Percentiles rank a stretch among this genome's conserved stretches.
Conservation (phyloP, 2,888 invertebrate genomes). For the Habrosyne pyritoides region DNA sequence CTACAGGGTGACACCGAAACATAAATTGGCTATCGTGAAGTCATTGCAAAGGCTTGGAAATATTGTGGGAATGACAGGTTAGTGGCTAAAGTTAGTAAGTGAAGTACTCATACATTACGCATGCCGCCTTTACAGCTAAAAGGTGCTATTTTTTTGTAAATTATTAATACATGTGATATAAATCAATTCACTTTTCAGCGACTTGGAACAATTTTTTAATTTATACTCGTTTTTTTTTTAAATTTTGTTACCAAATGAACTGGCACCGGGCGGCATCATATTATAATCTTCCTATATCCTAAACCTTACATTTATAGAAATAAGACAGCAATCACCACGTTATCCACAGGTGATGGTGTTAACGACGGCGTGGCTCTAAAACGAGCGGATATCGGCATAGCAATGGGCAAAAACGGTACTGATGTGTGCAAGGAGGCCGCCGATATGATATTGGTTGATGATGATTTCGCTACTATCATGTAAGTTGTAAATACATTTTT, state of each 20-base stretch:
- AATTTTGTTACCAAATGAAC: too few species aligned
- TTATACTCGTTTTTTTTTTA: too few species aligned
- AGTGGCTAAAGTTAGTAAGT: conserved; percentile 7
- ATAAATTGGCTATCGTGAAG: conserved; percentile 98
- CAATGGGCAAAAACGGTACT: conserved; percentile 98
- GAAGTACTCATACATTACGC: not conserved
- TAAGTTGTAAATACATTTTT: conserved; percentile 75
- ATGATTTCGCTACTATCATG: conserved; percentile 99
- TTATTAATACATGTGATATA: too few species aligned
- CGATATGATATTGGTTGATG: conserved; percentile 99
- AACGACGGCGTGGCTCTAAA: conserved; percentile 99
- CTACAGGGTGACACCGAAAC: conserved; percentile 98
- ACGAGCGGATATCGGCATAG: conserved; percentile 98
- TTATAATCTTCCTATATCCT: not conserved
- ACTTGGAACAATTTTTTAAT: too few species aligned
- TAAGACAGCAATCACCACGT: not conserved
- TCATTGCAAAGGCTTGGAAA: conserved; percentile 95
- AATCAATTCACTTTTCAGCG: too few species aligned
- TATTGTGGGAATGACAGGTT: conserved; percentile 97
- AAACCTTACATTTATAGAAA: not conserved
- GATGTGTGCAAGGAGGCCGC: conserved; percentile 99
- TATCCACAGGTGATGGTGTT: conserved; percentile 93
- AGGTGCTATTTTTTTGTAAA: not conserved
- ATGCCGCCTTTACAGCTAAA: not conserved
- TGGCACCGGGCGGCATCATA: too few species aligned